Evolutionary conservation across 2,888 invertebrate species (phyloP).

Genomic region (Graphium colonna): DNA sequence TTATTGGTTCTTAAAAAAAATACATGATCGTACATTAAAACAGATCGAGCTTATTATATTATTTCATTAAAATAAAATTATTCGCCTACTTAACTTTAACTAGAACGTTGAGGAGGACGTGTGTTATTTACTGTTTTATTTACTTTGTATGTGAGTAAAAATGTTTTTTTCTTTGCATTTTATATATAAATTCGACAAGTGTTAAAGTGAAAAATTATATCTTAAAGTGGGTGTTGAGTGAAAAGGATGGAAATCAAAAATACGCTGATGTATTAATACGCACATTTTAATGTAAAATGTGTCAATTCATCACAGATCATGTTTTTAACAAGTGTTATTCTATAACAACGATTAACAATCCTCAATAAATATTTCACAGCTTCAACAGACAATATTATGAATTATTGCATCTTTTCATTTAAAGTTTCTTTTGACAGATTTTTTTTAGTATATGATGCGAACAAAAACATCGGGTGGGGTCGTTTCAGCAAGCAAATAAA

Average conservation of each 20-base stretch:
- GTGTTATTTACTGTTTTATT: no score
- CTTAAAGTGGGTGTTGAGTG: constrained; percentile 1
- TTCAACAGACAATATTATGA: constrained; percentile 14
- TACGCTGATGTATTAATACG: constrained; percentile 41
- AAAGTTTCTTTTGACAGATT: neutral
- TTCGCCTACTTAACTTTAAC: constrained; percentile 22
- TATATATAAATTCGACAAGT: no score
- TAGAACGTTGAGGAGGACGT: neutral
- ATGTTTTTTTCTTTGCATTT: no score
- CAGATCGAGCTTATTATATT: constrained; percentile 28
- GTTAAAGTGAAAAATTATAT: constrained; percentile 13
- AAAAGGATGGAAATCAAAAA: constrained; percentile 55
- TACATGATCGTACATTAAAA: constrained; percentile 15
- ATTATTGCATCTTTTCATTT: neutral
- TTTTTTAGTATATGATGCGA: neutral
- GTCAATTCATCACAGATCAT: constrained; percentile 63
- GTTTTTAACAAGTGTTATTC: constrained; percentile 38
- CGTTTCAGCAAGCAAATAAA: constrained; percentile 11
- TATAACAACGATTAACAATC: constrained; percentile 31
- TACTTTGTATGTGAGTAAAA: constrained; percentile 6
- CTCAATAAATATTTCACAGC: constrained; percentile 21
- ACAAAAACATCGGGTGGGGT: constrained; percentile 14
- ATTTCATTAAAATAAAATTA: constrained; percentile 30
- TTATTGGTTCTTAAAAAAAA: constrained; percentile 56
- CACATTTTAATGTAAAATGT: constrained; percentile 79